Percentiles rank a stretch among this genome's conserved stretches.
These are phyloP conservation scores for Philaenus spumarius DNA, from an alignment of 1,140 invertebrate species.

Conservation along the genomic window DNA sequence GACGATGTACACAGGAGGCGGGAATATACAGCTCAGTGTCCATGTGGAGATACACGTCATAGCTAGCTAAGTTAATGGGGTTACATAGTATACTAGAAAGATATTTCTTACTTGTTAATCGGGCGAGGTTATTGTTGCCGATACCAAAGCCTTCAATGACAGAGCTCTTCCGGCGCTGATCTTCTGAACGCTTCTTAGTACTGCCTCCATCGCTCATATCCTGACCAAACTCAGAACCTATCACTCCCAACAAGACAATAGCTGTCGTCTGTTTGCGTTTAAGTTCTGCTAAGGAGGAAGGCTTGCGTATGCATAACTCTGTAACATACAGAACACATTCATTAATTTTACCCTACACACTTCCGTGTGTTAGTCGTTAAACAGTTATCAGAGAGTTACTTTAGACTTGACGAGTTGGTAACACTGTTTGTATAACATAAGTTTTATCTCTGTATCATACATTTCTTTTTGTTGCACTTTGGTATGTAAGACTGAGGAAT, in stretches of 20 bases:
- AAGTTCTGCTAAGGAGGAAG: slow-evolving; percentile 76
- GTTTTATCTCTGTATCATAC: no score
- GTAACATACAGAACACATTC: slow-evolving; percentile 23
- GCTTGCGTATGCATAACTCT: slow-evolving; percentile 58
- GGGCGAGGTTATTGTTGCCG: slow-evolving; percentile 83
- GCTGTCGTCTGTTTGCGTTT: slow-evolving; percentile 95
- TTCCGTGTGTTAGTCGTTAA: no score
- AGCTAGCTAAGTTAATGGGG: no score
- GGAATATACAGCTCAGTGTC: no score
- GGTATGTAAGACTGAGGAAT: no score
- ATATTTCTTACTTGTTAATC: slow-evolving; percentile 78
- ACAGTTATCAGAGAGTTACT: no score
- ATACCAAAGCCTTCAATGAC: slow-evolving; percentile 88
- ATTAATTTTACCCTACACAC: neutral
- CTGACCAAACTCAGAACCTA: slow-evolving; percentile 96
- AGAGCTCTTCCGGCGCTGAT: slow-evolving; percentile 64
- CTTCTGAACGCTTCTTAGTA: slow-evolving; percentile 35
- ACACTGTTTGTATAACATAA: no score
- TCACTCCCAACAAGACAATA: slow-evolving; percentile 92
- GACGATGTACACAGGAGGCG: no score
- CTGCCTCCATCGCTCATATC: slow-evolving; percentile 49
- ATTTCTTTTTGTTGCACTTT: no score
- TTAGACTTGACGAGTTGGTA: no score
- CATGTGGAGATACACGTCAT: no score
- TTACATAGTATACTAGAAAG: no score